phyloP scores from a whole-genome alignment of 2,888 invertebrate species.

The Xiphydria camelus region DNA sequence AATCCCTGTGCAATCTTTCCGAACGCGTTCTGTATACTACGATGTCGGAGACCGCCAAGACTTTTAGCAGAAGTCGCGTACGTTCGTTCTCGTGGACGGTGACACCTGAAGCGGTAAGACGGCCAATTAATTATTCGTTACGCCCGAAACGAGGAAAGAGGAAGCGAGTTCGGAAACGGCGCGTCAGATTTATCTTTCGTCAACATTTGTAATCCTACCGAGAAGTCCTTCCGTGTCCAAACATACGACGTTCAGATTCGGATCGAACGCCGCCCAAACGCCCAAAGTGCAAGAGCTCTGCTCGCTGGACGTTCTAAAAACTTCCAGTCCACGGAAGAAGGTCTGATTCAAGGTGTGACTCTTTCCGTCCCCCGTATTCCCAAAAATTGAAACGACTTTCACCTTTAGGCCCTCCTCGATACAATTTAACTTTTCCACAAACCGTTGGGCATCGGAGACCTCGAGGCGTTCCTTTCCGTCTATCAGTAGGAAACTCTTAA shows the following conservation, averaged over 20 bases:
- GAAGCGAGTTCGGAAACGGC: no score
- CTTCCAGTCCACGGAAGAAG: slow-evolving; percentile 63
- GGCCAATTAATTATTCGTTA: background rate
- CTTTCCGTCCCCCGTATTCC: slow-evolving; percentile 84
- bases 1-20: slow-evolving; percentile 74
- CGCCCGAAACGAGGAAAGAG: no score
- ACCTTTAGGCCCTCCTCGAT: slow-evolving; percentile 62
- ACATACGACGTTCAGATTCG: slow-evolving; percentile 67
- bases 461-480: slow-evolving; percentile 67
- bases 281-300: slow-evolving; percentile 76
- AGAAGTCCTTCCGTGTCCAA: slow-evolving; percentile 81
- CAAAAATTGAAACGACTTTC: slow-evolving; percentile 82
- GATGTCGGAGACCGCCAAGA: slow-evolving; percentile 81
- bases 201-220: slow-evolving; percentile 58
- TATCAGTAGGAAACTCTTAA: slow-evolving; percentile 63
- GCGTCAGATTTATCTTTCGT: slow-evolving; percentile 36
- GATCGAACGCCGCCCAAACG: slow-evolving; percentile 77
- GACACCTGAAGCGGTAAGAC: slow-evolving; percentile 33
- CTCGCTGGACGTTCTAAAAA: slow-evolving; percentile 69
- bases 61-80: slow-evolving; percentile 73
- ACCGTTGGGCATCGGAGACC: slow-evolving; percentile 62
- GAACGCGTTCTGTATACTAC: slow-evolving; percentile 77
- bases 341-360: slow-evolving; percentile 77
- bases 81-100: slow-evolving; percentile 66
- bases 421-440: slow-evolving; percentile 60